A percentile compares a stretch with the other conserved stretches of the same genome.
Conservation (phyloP, 2,888 invertebrate species). For the Cremastinae sp. region DNA sequence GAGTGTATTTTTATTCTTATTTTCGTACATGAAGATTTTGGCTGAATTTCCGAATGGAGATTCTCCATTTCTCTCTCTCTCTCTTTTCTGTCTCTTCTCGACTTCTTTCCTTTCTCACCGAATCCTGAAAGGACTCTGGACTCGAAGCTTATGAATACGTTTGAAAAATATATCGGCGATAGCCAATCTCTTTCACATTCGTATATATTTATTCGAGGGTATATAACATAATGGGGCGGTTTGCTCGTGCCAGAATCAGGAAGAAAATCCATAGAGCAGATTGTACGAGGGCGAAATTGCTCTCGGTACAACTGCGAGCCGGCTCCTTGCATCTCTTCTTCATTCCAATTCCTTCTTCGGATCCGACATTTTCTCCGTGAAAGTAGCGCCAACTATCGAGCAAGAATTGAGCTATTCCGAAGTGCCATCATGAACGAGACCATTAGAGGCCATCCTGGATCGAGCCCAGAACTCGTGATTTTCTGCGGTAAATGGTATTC, state of each 20-base stretch:
- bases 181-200: slow-evolving; percentile 72
- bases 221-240: slow-evolving; percentile 60
- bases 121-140: slow-evolving; percentile 11
- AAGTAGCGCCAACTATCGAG: slow-evolving; percentile 26
- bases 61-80: background rate
- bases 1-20: slow-evolving; percentile 19
- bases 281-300: slow-evolving; percentile 56
- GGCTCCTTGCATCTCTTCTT: background rate
- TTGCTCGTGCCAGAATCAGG: slow-evolving; percentile 64
- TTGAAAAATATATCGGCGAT: slow-evolving; percentile 72
- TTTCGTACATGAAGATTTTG: slow-evolving; percentile 13
- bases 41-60: slow-evolving; percentile 16
- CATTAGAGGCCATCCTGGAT: slow-evolving; percentile 73
- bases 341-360: slow-evolving; percentile 11
- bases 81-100: background rate
- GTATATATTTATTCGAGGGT: slow-evolving; percentile 68
- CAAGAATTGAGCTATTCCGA: slow-evolving; percentile 65
- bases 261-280: slow-evolving; percentile 32
- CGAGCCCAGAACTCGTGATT: slow-evolving; percentile 67
- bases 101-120: background rate
- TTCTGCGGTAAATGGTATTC: slow-evolving; percentile 74
- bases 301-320: slow-evolving; percentile 58
- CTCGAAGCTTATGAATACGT: slow-evolving; percentile 63
- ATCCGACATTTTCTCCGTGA: slow-evolving; percentile 12
- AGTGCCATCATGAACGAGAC: slow-evolving; percentile 67